These are phyloP conservation scores for Parotocinclus haroldoi DNA, from an alignment of 2,797 vertebrate genomes.

Conservation along the genomic window DNA sequence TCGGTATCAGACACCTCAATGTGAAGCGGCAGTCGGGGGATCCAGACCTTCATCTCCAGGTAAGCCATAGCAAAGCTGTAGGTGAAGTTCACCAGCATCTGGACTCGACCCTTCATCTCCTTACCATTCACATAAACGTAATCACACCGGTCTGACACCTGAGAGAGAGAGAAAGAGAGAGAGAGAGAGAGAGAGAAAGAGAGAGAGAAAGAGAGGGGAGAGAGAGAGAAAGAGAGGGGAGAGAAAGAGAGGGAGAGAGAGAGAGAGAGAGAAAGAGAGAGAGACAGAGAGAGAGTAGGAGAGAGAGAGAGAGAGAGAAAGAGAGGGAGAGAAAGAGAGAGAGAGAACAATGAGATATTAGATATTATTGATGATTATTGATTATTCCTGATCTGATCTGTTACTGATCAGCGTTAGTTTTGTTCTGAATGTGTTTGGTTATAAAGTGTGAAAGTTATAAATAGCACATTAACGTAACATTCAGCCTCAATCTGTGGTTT, in stretches of 20 bases:
- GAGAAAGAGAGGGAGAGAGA: constrained; percentile 37
- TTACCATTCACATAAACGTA: constrained; percentile 84
- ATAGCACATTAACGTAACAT: no score
- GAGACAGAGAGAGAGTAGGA: constrained; percentile 36
- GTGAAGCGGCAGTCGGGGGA: constrained; percentile 79
- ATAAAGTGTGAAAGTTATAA: no score
- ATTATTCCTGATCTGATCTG: no score
- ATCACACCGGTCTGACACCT: constrained; percentile 82
- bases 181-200: constrained; percentile 37
- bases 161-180: constrained; percentile 36
- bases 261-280: constrained; percentile 36
- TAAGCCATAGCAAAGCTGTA: constrained; percentile 76
- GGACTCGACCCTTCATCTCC: constrained; percentile 79
- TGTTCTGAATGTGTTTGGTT: no score
- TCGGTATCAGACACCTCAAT: constrained; percentile 83
- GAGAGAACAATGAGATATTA: no score
- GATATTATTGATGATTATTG: no score
- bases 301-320: constrained; percentile 38
- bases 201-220: constrained; percentile 34
- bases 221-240: constrained; percentile 37
- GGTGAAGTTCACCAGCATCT: constrained; percentile 73
- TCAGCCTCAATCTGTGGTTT: no score
- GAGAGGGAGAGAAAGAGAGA: constrained; percentile 36
- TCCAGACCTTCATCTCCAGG: constrained; percentile 78
- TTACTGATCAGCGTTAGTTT: no score